phyloP scores from a whole-genome alignment of 2,888 invertebrate species.

The Ischnura elegans region DNA sequence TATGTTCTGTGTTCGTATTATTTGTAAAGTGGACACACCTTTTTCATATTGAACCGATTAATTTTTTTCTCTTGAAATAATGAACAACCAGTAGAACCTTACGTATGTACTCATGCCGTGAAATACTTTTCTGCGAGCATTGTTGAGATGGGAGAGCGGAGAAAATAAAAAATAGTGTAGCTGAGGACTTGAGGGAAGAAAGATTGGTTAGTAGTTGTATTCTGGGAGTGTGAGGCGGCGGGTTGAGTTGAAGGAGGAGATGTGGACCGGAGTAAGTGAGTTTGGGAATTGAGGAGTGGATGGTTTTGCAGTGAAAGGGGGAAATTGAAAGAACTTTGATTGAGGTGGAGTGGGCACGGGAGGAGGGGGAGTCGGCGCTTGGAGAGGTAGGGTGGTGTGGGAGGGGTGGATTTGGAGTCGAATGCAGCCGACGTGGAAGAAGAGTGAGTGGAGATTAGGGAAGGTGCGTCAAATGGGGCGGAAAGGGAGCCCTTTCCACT shows the following conservation, averaged over 20 bases:
- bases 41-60: too few species aligned
- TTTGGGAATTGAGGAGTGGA: constrained; percentile 44
- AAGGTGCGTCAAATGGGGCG: constrained; percentile 55
- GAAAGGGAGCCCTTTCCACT: constrained; percentile 37
- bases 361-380: not conserved
- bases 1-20: too few species aligned
- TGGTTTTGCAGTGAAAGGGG: constrained; percentile 34
- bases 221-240: not conserved
- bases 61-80: too few species aligned
- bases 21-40: too few species aligned
- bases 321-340: constrained; percentile 38
- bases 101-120: too few species aligned
- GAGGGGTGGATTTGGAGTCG: too few species aligned
- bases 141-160: not conserved
- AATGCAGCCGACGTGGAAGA: not conserved
- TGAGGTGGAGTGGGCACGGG: not conserved
- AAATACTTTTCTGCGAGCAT: not conserved
- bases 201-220: too few species aligned
- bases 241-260: not conserved
- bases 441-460: constrained; percentile 25
- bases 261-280: constrained; percentile 21
- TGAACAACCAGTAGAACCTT: too few species aligned
- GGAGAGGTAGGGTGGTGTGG: not conserved
- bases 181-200: not conserved
- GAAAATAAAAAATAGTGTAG: not conserved